These are phyloP conservation scores for Xylocopa sonorina DNA, from an alignment of 1,140 invertebrate species.

Conservation along the genomic window DNA sequence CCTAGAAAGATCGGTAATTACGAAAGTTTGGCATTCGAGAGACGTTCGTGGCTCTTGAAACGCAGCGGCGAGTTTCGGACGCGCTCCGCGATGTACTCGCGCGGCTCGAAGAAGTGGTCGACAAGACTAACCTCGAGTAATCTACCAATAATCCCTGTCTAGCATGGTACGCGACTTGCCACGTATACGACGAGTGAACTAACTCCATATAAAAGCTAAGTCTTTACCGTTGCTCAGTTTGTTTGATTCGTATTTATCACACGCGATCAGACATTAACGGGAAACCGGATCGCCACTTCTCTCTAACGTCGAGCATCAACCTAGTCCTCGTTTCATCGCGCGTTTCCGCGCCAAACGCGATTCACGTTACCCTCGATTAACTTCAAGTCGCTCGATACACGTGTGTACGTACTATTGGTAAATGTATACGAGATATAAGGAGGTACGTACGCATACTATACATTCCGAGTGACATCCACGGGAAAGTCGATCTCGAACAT, in stretches of 20 bases:
- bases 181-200: background rate
- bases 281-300: background rate
- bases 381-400: conserved; percentile 30
- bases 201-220: conserved; percentile 35
- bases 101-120: background rate
- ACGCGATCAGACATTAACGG: background rate
- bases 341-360: background rate
- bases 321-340: conserved; percentile 7
- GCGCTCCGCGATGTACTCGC: conserved; percentile 24
- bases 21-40: conserved; percentile 62
- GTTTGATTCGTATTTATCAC: conserved; percentile 39
- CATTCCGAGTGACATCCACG: conserved; percentile 39
- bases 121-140: background rate
- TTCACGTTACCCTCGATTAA: background rate
- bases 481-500: conserved; percentile 61
- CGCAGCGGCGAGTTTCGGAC: background rate
- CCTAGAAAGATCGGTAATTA: conserved; percentile 34
- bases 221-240: conserved; percentile 16
- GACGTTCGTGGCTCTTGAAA: conserved; percentile 7
- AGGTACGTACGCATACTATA: conserved; percentile 45
- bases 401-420: conserved; percentile 10
- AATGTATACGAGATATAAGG: conserved; percentile 14
- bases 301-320: conserved; percentile 15
- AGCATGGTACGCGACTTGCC: background rate
- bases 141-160: background rate